phyloP scores from a whole-genome alignment of 2,113 vertebrate species.

The Cranoglanis bouderius region DNA sequence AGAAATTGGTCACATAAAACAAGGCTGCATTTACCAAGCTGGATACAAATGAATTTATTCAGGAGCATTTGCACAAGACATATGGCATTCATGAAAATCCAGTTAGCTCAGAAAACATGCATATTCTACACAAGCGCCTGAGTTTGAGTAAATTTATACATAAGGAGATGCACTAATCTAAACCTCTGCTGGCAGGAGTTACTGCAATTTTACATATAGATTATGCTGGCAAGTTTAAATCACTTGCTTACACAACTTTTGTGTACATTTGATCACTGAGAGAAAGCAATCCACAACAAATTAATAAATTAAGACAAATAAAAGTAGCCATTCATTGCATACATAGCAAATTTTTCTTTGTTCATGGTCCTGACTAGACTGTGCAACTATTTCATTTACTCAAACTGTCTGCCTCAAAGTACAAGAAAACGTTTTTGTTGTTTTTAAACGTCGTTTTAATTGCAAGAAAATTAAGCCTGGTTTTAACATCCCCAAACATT shows the following conservation, averaged over 20 bases:
- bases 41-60: background rate
- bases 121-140: background rate
- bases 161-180: background rate
- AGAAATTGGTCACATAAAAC: background rate
- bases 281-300: background rate
- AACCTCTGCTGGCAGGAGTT: background rate
- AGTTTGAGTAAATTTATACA: background rate
- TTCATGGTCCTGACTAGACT: background rate
- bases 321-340: too few relatives aligned
- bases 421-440: background rate
- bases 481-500: background rate
- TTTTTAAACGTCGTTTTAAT: background rate
- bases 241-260: background rate
- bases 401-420: background rate
- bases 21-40: background rate
- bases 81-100: background rate
- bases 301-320: background rate
- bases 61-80: background rate
- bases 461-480: background rate
- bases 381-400: background rate
- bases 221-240: background rate
- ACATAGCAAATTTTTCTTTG: background rate
- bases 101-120: background rate
- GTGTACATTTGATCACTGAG: too few relatives aligned
- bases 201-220: background rate